A percentile compares a stretch with the other conserved stretches of the same genome.
phyloP scores from a whole-genome alignment of 2,797 vertebrate genomes.

The Chiroxiphia lanceolata region DNA sequence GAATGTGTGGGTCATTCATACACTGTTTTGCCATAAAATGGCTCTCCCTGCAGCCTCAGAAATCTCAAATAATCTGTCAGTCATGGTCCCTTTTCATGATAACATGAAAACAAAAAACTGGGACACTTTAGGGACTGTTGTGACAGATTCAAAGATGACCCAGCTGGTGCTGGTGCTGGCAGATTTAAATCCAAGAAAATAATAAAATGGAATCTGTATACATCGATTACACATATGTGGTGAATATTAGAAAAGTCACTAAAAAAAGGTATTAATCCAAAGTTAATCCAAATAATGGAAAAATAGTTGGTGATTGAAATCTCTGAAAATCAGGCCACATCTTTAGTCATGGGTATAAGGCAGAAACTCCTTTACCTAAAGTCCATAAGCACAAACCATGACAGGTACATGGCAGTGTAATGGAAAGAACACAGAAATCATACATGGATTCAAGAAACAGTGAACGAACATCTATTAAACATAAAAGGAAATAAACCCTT shows the following conservation, averaged over 20 bases:
- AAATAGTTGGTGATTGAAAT: background rate
- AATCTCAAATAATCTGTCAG: background rate
- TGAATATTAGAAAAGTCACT: background rate
- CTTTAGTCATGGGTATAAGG: background rate
- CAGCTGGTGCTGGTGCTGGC: background rate
- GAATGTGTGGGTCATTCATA: background rate
- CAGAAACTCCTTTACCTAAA: background rate
- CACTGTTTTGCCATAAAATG: background rate
- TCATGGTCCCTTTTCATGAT: background rate
- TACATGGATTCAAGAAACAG: background rate
- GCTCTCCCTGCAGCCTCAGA: background rate
- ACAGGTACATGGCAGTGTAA: background rate
- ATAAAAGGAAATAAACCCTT: background rate
- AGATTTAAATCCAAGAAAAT: background rate
- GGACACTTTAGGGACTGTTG: background rate
- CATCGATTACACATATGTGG: fast-evolving
- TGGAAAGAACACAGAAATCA: background rate
- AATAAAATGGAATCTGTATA: background rate
- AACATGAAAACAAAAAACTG: background rate
- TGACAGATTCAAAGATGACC: background rate
- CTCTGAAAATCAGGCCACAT: background rate
- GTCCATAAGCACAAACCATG: background rate
- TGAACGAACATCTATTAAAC: background rate
- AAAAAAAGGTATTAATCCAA: background rate
- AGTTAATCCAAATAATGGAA: background rate